These are phyloP conservation scores for Phymatocera aterrima DNA, from an alignment of 2,888 invertebrate genomes.

Conservation along the genomic window DNA sequence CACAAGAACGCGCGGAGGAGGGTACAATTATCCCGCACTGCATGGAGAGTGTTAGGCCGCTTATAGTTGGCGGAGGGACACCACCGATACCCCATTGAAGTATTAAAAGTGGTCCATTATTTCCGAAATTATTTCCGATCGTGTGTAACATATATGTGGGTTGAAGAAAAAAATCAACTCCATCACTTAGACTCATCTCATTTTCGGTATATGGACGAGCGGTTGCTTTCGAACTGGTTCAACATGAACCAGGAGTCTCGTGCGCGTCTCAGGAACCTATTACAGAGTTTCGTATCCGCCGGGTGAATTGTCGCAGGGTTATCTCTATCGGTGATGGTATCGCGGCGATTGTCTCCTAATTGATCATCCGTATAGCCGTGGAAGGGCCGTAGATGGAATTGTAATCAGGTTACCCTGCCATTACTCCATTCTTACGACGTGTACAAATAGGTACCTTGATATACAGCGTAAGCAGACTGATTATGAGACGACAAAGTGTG, in stretches of 20 bases:
- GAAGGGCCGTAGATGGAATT: slow-evolving; percentile 41
- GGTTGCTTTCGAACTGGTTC: neutral
- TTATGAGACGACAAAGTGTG: neutral
- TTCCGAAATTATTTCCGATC: neutral
- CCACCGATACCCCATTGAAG: neutral
- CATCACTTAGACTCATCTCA: neutral
- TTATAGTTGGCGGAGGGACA: slow-evolving; percentile 10
- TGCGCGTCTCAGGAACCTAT: slow-evolving; percentile 32
- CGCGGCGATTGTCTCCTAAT: slow-evolving; percentile 45
- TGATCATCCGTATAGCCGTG: slow-evolving; percentile 39
- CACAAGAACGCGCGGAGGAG: slow-evolving; percentile 52
- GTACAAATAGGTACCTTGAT: neutral
- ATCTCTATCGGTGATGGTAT: slow-evolving; percentile 29
- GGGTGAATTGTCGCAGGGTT: slow-evolving; percentile 28
- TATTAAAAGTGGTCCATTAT: neutral
- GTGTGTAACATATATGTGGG: too few relatives aligned
- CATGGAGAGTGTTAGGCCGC: slow-evolving; percentile 48
- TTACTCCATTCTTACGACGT: slow-evolving; percentile 3
- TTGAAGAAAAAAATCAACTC: neutral
- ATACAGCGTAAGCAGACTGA: neutral
- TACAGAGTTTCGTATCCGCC: slow-evolving; percentile 26
- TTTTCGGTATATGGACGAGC: neutral
- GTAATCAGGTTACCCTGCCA: slow-evolving; percentile 23
- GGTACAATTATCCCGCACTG: slow-evolving; percentile 58
- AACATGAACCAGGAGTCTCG: neutral